A percentile compares a stretch with the other conserved stretches of the same genome.
These are phyloP conservation scores for Pseudorasbora parva DNA, from an alignment of 2,113 vertebrate genomes.

Conservation along the genomic window DNA sequence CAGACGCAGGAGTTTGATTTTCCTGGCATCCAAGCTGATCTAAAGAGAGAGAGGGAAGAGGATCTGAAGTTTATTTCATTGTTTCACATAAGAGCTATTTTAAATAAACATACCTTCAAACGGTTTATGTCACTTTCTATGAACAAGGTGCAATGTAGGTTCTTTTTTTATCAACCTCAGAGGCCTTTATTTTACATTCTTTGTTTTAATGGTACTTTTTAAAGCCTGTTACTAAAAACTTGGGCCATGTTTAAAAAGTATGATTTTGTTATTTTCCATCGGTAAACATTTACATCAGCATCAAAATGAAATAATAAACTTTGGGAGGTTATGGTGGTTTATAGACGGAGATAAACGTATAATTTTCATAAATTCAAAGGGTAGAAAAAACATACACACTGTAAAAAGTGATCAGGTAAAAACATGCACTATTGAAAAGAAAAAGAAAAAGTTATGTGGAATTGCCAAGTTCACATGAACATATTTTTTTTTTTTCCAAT, in stretches of 20 bases:
- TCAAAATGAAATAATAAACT: background rate
- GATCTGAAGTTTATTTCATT: background rate
- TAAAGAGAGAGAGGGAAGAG: constrained; percentile 59
- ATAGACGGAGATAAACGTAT: no score
- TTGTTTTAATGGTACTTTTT: no score
- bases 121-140: background rate
- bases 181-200: no score
- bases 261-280: background rate
- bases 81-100: background rate
- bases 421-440: no score
- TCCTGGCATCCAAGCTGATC: constrained; percentile 92
- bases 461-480: no score
- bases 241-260: background rate
- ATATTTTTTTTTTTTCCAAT: no score
- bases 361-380: no score
- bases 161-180: background rate
- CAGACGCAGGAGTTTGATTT: constrained; percentile 91
- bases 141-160: background rate
- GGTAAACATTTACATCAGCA: background rate
- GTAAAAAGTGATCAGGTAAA: no score
- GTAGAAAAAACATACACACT: no score
- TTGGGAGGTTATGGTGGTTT: no score
- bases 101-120: background rate
- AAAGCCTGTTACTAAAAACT: background rate
- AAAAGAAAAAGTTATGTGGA: no score